These are phyloP conservation scores for Gnatocerus cornutus DNA, from an alignment of 2,888 invertebrate genomes.

Conservation along the genomic window DNA sequence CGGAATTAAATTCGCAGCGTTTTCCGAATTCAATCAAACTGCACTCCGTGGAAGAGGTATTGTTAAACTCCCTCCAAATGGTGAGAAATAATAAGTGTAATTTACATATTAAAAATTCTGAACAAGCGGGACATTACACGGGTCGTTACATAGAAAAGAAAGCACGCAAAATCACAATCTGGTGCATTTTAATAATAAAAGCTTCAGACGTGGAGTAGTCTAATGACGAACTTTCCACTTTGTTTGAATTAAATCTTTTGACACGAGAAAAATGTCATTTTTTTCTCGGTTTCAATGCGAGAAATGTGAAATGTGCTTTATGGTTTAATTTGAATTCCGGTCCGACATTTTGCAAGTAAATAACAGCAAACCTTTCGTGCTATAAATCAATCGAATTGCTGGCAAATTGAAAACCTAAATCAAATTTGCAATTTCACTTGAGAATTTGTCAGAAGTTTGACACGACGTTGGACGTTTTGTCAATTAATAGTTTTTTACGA, in stretches of 20 bases:
- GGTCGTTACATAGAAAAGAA: conserved; percentile 19
- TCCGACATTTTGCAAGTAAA: conserved; percentile 36
- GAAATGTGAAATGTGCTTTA: conserved; percentile 10
- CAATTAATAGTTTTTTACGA: neutral
- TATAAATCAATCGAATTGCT: conserved; percentile 52
- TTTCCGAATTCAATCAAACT: neutral
- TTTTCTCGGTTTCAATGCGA: neutral
- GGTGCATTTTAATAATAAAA: conserved; percentile 19
- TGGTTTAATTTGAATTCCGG: conserved; percentile 33
- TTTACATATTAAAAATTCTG: conserved; percentile 8
- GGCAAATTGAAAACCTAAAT: conserved; percentile 56
- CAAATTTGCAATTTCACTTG: conserved; percentile 54
- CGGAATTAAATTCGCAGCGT: neutral
- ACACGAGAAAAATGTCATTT: conserved; percentile 24
- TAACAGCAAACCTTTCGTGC: conserved; percentile 36
- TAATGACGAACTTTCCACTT: conserved; percentile 15
- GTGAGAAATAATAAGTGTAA: conserved; percentile 14
- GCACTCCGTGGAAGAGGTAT: too few species aligned
- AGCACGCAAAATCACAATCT: conserved; percentile 17
- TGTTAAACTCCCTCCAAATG: neutral
- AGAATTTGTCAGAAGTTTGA: conserved; percentile 37
- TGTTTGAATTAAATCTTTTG: conserved; percentile 20
- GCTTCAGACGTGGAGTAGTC: conserved; percentile 7
- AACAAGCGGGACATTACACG: conserved; percentile 12
- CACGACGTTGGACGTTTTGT: conserved; percentile 8